Conservation (phyloP, 1,140 invertebrate genomes). For the Drosophila setifemur region DNA sequence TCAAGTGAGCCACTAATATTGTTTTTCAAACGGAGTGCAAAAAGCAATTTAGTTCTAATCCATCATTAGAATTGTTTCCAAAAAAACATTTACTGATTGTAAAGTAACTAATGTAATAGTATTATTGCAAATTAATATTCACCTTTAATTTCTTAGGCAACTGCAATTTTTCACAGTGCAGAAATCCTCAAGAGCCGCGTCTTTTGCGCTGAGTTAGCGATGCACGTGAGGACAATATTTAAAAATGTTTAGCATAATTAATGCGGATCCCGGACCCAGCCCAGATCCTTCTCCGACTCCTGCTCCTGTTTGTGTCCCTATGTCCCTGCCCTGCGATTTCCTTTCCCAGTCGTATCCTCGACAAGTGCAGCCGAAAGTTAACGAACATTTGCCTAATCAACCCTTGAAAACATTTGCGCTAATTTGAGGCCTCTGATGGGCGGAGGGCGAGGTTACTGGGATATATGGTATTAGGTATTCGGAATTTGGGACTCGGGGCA, state of each 20-base stretch:
- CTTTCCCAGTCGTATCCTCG: conserved; percentile 14
- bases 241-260: conserved; percentile 82
- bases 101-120: no score
- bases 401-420: conserved; percentile 74
- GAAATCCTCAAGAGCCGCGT: conserved; percentile 52
- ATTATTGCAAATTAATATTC: no score
- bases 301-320: not conserved
- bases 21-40: no score
- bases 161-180: not conserved
- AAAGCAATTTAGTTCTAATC: no score
- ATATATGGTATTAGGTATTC: conserved; percentile 6
- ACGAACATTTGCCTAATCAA: conserved; percentile 80
- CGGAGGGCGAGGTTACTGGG: conserved; percentile 25
- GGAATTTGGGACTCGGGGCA: conserved; percentile 33
- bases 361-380: conserved; percentile 65
- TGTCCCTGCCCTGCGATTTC: not conserved
- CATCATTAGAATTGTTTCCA: no score
- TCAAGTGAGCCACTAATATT: no score
- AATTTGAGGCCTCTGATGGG: conserved; percentile 55
- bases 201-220: conserved; percentile 24
- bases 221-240: conserved; percentile 82
- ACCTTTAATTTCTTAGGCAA: no score
- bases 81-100: no score
- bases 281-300: not conserved
- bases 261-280: conserved; percentile 38